These are phyloP conservation scores for Eudasyphora cyanicolor DNA, from an alignment of 2,888 invertebrate genomes.

Conservation along the genomic window DNA sequence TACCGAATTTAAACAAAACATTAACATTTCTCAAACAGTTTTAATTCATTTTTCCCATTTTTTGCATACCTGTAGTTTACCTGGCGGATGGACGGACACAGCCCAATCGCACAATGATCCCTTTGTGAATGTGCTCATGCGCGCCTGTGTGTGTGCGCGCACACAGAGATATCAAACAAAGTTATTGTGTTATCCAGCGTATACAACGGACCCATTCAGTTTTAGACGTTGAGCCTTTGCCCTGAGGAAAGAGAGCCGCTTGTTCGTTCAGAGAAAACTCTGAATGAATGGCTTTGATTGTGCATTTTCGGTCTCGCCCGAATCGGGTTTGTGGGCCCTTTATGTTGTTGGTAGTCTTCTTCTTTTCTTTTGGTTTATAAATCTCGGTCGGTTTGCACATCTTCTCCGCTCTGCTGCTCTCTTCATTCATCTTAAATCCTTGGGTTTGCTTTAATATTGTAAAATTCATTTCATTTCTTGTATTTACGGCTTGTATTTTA, in stretches of 20 bases:
- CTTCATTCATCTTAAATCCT: background rate
- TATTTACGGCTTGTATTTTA: background rate
- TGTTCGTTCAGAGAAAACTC: background rate
- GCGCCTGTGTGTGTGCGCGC: constrained; percentile 1
- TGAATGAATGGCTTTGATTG: constrained; percentile 49
- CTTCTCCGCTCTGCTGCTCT: background rate
- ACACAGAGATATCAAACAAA: constrained; percentile 12
- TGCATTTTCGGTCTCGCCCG: constrained; percentile 56
- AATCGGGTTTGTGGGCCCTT: background rate
- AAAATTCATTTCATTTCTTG: background rate
- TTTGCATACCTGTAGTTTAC: constrained; percentile 56
- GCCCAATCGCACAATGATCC: background rate
- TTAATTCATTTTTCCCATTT: constrained; percentile 14
- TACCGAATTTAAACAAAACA: constrained; percentile 34
- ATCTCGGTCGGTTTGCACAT: background rate
- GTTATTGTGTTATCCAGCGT: constrained; percentile 11
- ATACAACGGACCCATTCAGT: constrained; percentile 16
- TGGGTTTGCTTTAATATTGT: background rate
- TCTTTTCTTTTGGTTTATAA: background rate
- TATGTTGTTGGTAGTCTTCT: background rate
- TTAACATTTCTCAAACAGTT: constrained; percentile 30
- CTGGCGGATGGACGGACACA: constrained; percentile 20
- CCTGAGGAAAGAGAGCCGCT: background rate
- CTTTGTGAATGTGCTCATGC: background rate
- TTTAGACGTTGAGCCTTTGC: background rate